Evolutionary conservation across 2,113 vertebrate species (phyloP).

Genomic region (Ondatra zibethicus): DNA sequence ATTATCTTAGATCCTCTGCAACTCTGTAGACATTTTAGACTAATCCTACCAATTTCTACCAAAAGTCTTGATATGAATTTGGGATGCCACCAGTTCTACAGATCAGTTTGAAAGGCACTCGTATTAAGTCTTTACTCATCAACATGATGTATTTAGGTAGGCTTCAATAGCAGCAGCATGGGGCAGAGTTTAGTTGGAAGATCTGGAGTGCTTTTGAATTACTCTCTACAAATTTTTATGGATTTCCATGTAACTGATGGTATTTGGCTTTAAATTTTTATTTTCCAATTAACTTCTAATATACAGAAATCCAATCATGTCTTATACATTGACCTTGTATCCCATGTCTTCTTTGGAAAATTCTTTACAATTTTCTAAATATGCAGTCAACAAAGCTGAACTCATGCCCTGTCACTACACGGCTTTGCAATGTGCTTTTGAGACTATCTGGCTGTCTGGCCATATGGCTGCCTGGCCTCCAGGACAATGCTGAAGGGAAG

Average conservation of each 20-base stretch:
- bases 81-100: not conserved
- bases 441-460: not conserved
- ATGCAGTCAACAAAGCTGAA: not conserved
- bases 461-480: not conserved
- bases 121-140: not conserved
- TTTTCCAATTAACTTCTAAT: not conserved
- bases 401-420: not conserved
- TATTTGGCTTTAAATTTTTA: not conserved
- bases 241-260: not conserved
- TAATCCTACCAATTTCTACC: not conserved
- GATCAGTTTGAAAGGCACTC: not conserved
- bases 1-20: not conserved
- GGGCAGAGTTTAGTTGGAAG: not conserved
- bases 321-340: not conserved
- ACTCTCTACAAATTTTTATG: not conserved
- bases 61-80: not conserved
- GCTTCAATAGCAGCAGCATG: not conserved
- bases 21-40: not conserved
- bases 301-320: not conserved
- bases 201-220: not conserved
- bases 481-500: accelerated
- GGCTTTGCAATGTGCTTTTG: not conserved
- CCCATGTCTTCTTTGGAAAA: not conserved
- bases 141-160: not conserved
- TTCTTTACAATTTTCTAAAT: not conserved